These are phyloP conservation scores for Thunnus maccoyii DNA, from an alignment of 2,113 vertebrate species.

Conservation along the genomic window DNA sequence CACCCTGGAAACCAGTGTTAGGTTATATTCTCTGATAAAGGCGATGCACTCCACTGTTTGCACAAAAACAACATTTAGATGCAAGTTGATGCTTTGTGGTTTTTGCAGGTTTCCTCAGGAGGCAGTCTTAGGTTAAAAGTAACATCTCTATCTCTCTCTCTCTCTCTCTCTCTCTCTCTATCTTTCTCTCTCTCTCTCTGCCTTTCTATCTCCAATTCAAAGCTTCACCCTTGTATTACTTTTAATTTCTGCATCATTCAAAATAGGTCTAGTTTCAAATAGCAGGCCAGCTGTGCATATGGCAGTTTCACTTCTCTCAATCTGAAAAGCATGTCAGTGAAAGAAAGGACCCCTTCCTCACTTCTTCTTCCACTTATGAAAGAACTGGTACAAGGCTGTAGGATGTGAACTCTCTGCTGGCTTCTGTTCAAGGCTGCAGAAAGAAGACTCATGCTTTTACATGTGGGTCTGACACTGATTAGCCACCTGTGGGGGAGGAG, in stretches of 20 bases:
- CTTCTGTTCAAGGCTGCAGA: slow-evolving; percentile 55
- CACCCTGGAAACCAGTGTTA: not conserved
- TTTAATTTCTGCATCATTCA: not conserved
- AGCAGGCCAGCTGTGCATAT: not conserved
- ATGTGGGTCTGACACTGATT: slow-evolving; percentile 48
- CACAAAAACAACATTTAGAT: slow-evolving; percentile 68
- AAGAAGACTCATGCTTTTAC: slow-evolving; percentile 48
- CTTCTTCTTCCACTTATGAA: slow-evolving; percentile 21
- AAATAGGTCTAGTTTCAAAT: not conserved
- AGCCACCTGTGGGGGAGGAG: slow-evolving; percentile 7
- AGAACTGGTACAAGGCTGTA: slow-evolving; percentile 10
- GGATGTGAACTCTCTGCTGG: slow-evolving; percentile 40
- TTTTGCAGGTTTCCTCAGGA: slow-evolving; percentile 83
- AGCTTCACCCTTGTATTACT: not conserved
- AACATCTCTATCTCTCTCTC: not conserved
- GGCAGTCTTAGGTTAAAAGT: slow-evolving; percentile 54
- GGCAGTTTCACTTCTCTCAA: slow-evolving; percentile 16
- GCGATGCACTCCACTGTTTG: slow-evolving; percentile 30
- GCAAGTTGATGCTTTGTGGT: slow-evolving; percentile 78
- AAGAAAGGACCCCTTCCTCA: slow-evolving; percentile 11
- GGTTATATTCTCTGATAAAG: not conserved
- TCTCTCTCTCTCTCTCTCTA: not conserved
- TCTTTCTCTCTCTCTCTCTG: too few species aligned
- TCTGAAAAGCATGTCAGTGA: not conserved
- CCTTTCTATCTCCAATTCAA: not conserved